Percentiles rank a stretch among this genome's conserved stretches.
Evolutionary conservation across 2,113 vertebrate genomes (phyloP).

Genomic region (Lampris incognitus): DNA sequence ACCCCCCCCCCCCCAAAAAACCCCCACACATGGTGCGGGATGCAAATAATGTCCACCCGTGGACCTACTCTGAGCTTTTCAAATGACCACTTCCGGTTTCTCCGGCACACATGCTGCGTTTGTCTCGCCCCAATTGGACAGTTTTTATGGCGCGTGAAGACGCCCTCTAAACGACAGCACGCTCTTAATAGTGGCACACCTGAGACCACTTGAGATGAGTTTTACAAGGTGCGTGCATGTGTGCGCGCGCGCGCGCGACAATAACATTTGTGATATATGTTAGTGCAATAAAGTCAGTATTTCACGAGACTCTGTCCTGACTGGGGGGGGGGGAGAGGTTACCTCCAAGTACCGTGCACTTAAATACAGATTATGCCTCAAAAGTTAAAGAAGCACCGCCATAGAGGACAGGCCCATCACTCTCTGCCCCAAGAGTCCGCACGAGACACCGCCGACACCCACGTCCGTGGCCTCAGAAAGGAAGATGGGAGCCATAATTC

Average conservation of each 20-base stretch:
- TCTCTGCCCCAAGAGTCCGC: constrained; percentile 26
- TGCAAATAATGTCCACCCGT: constrained; percentile 6
- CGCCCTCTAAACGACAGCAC: too few relatives aligned
- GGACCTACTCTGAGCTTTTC: neutral
- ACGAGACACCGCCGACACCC: neutral
- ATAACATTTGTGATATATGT: constrained; percentile 65
- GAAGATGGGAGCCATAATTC: constrained; percentile 37
- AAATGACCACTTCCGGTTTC: constrained; percentile 7
- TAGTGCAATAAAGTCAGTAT: constrained; percentile 62
- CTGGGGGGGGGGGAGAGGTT: constrained; percentile 52
- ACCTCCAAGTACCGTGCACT: constrained; percentile 33
- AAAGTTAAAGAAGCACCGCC: constrained; percentile 47
- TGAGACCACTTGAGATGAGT: constrained; percentile 40
- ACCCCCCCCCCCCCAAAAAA: too few relatives aligned
- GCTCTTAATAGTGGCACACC: constrained; percentile 26
- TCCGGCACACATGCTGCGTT: neutral
- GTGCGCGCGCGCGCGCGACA: constrained; percentile 33
- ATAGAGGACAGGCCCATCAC: constrained; percentile 26
- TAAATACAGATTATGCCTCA: constrained; percentile 42
- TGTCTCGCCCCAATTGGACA: constrained; percentile 33
- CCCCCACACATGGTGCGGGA: neutral
- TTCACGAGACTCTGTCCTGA: constrained; percentile 52
- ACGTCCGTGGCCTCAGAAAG: constrained; percentile 18
- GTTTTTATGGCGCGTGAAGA: constrained; percentile 2
- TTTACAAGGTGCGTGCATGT: constrained; percentile 30